Percentiles rank a stretch among this genome's conserved stretches.
Evolutionary conservation across 2,888 invertebrate genomes (phyloP).

Genomic region (Ophion slaviceki): DNA sequence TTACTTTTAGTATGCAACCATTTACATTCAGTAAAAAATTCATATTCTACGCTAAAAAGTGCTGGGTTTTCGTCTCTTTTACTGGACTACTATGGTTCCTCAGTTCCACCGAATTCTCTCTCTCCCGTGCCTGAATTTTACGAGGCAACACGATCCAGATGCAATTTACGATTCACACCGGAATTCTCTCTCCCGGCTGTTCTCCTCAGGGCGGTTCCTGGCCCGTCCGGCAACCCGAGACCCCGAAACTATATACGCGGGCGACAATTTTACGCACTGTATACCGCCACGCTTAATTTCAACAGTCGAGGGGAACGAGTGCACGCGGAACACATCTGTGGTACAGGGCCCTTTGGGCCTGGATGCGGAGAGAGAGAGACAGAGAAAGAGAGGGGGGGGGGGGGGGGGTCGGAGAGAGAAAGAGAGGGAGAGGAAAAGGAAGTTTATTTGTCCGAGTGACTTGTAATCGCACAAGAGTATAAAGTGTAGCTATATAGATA

Average conservation of each 20-base stretch:
- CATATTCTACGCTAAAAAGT: no score
- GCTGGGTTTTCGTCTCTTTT: no score
- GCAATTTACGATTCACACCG: constrained; percentile 67
- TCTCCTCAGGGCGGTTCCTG: constrained; percentile 1
- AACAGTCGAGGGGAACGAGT: constrained; percentile 34
- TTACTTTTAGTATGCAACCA: no score
- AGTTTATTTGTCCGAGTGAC: constrained; percentile 32
- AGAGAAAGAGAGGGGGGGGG: background rate
- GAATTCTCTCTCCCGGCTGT: constrained; percentile 48
- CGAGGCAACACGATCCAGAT: constrained; percentile 69
- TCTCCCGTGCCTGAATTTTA: constrained; percentile 54
- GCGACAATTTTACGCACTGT: constrained; percentile 67
- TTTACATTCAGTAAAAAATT: no score
- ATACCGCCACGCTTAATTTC: constrained; percentile 54
- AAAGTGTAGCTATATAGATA: background rate
- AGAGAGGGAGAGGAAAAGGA: background rate
- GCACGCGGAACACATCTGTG: constrained; percentile 7
- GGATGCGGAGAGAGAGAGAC: no score
- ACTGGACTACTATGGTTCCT: background rate
- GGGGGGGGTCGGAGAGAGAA: background rate
- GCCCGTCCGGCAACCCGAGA: constrained; percentile 30
- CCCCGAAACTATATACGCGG: constrained; percentile 19
- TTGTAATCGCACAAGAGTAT: background rate
- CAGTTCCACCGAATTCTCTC: constrained; percentile 46
- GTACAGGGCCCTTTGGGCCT: no score